Percentiles rank a stretch among this genome's conserved stretches.
Evolutionary conservation across 2,113 vertebrate genomes (phyloP).

Genomic region (Trematocara variabile): DNA sequence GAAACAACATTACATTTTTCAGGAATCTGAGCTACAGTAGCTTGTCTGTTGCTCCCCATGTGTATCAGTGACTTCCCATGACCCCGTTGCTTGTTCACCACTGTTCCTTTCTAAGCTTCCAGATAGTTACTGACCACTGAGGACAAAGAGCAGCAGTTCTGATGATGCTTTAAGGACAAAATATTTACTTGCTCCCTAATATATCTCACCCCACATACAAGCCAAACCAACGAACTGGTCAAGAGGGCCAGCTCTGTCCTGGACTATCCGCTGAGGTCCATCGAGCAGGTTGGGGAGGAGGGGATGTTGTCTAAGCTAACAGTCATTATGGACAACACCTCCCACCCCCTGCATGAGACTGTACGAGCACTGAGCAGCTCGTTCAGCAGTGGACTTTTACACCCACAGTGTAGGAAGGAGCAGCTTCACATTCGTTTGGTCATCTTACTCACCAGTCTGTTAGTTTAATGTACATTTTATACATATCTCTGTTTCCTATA

Average conservation of each 20-base stretch:
- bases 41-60: background rate
- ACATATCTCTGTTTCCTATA: too few species aligned
- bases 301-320: background rate
- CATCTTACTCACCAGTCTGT: too few species aligned
- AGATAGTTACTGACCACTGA: background rate
- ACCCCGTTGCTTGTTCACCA: background rate
- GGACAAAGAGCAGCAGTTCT: background rate
- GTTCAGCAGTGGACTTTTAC: background rate
- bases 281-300: background rate
- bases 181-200: background rate
- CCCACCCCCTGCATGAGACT: background rate
- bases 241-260: background rate
- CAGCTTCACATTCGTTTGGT: too few species aligned
- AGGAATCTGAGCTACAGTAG: background rate
- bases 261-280: background rate
- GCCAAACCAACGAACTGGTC: background rate
- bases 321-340: background rate
- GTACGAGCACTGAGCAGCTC: background rate
- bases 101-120: background rate
- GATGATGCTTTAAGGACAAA: background rate
- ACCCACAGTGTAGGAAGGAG: background rate
- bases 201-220: background rate
- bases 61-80: background rate
- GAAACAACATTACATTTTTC: background rate
- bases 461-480: too few species aligned